phyloP scores from a whole-genome alignment of 1,140 invertebrate species.

The Chlorops oryzae region DNA sequence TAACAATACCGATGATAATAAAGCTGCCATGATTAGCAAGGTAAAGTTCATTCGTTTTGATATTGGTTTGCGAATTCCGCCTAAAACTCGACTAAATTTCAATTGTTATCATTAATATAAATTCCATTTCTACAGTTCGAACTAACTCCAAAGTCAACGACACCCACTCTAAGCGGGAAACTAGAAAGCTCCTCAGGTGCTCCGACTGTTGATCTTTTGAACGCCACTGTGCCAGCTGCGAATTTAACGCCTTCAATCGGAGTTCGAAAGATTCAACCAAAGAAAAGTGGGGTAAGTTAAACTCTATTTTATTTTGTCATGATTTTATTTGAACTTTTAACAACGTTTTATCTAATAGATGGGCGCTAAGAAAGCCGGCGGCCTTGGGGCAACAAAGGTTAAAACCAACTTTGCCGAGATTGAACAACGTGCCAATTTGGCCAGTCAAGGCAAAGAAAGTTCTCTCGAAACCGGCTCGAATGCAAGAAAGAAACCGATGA shows the following conservation, averaged over 20 bases:
- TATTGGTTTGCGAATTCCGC: no score
- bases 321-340: background rate
- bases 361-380: constrained; percentile 73
- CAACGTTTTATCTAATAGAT: constrained; percentile 48
- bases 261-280: constrained; percentile 59
- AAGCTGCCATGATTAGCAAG: no score
- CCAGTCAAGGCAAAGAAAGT: constrained; percentile 61
- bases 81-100: no score
- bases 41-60: no score
- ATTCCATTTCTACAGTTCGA: constrained; percentile 24
- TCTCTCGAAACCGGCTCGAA: constrained; percentile 31
- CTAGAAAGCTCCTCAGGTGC: constrained; percentile 21
- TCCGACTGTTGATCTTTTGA: constrained; percentile 48
- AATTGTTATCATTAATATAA: no score
- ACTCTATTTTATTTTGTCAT: background rate
- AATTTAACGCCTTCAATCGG: constrained; percentile 53
- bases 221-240: constrained; percentile 25
- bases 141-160: constrained; percentile 18
- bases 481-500: constrained; percentile 34
- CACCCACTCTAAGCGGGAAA: constrained; percentile 17
- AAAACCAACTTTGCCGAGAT: constrained; percentile 94
- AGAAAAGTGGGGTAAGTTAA: constrained; percentile 57
- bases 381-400: constrained; percentile 94
- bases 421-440: constrained; percentile 78
- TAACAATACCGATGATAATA: constrained; percentile 10